Percentiles rank a stretch among this genome's conserved stretches.
Conservation (phyloP, 2,113 vertebrate genomes). For the Halcyon senegalensis region DNA sequence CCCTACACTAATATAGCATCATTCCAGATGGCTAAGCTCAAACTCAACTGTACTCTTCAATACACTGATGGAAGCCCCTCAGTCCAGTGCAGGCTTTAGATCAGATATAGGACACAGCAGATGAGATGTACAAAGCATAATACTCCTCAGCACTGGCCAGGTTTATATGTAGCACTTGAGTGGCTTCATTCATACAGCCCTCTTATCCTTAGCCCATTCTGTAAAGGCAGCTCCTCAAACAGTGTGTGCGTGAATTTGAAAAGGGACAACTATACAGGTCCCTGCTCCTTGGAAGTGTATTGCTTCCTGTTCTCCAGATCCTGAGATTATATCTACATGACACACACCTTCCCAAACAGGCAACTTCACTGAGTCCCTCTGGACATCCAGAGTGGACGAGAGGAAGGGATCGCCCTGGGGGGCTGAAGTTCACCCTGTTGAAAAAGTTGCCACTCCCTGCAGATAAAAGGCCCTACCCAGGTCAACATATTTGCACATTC, state of each 20-base stretch:
- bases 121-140: not conserved
- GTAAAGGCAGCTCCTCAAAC: not conserved
- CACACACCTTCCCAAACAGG: not conserved
- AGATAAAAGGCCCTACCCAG: not conserved
- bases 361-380: not conserved
- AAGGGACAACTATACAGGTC: rapidly evolving
- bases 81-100: not conserved
- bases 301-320: not conserved
- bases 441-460: not conserved
- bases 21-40: not conserved
- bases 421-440: not conserved
- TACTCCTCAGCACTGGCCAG: not conserved
- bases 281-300: not conserved
- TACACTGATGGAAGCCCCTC: not conserved
- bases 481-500: not conserved
- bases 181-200: not conserved
- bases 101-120: not conserved
- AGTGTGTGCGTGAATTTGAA: not conserved
- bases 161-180: rapidly evolving
- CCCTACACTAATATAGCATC: not conserved
- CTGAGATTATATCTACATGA: not conserved
- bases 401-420: not conserved
- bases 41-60: not conserved
- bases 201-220: not conserved
- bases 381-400: not conserved